Percentiles rank a stretch among this genome's conserved stretches.
Evolutionary conservation across 1,140 invertebrate species (phyloP).

Genomic region (Listronotus oregonensis): DNA sequence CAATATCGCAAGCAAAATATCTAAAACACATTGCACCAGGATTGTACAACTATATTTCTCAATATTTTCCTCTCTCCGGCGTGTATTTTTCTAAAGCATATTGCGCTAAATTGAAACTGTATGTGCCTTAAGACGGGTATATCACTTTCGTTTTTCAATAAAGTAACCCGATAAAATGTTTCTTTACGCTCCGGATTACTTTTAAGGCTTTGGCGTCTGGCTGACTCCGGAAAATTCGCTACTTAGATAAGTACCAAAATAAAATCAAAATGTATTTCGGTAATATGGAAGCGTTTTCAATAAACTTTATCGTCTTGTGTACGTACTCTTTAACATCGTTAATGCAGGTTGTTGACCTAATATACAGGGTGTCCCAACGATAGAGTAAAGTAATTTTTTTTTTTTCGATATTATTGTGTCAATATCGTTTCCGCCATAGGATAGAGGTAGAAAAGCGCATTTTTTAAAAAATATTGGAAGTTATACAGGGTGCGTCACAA

Average conservation of each 20-base stretch:
- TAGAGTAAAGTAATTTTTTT: too few species aligned
- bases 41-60: constrained; percentile 2
- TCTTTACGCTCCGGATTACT: constrained; percentile 23
- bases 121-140: constrained; percentile 1
- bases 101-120: constrained; percentile 6
- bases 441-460: too few species aligned
- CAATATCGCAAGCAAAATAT: constrained; percentile 2
- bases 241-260: constrained; percentile 33
- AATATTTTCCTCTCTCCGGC: constrained; percentile 1
- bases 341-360: too few species aligned
- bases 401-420: too few species aligned
- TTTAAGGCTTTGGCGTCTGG: constrained; percentile 21
- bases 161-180: constrained; percentile 30
- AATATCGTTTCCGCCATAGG: too few species aligned
- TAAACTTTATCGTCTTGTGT: too few species aligned
- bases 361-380: too few species aligned
- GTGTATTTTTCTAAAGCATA: constrained; percentile 5
- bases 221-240: constrained; percentile 29
- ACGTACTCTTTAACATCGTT: too few species aligned
- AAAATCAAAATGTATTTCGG: background rate
- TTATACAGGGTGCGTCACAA: too few species aligned
- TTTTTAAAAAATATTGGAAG: too few species aligned
- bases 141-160: constrained; percentile 29
- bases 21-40: constrained; percentile 2
- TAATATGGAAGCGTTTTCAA: too few species aligned